Base-by-base conservation (phyloP, 1,140 invertebrate genomes). In the Melanaphis sacchari region DNA sequence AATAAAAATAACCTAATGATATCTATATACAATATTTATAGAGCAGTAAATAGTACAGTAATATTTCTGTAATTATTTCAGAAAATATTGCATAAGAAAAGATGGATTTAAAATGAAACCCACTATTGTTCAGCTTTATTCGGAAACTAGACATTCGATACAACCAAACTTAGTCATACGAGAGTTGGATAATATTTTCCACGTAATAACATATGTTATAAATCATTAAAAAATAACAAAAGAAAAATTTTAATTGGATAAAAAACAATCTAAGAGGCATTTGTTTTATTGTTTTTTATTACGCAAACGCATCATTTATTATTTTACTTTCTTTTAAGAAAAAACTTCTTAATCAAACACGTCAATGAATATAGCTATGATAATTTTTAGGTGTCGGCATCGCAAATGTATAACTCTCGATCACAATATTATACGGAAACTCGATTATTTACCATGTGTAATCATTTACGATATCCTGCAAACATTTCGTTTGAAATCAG, bases 91-190 rank as follows among this genome's bases (percentile, higher is more conserved):
- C 46, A 54, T 21, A 26, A 82, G 91, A 85, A 38, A 52, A 24
- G 46, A 46, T 21, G 91, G 81, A 52, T 92, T 92, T 40, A 92
- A 93, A 52, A n/a, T 93, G 9, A 52, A 31, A 82, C 6, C 91
- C 18, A 7, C 46, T 40, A 7, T 52, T 40, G 81, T 93, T 7
- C 22, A 93, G 26, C 43, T 93, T 85, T 66, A 26, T 22, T 93
- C 91, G 0, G 91, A 93, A 93, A 93, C 91, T 26, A 93, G 81
- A 54, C 91, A 93, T 84, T 93, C 91, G 8, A 84, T 93, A 52
- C 81, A 40, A 22, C 91, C 91, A 8, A 85, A 85, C 46, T 93
- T 93, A 40, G 43, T 85, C 9, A 18, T 93, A 54, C 81, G 91
- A 84, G 91, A 93, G 26, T 49, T 21, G 6, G 21, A 93, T 54